Percentiles rank a stretch among this genome's conserved stretches.
Evolutionary conservation across 1,140 invertebrate species (phyloP).

Genomic region (Mactra quadrangularis): DNA sequence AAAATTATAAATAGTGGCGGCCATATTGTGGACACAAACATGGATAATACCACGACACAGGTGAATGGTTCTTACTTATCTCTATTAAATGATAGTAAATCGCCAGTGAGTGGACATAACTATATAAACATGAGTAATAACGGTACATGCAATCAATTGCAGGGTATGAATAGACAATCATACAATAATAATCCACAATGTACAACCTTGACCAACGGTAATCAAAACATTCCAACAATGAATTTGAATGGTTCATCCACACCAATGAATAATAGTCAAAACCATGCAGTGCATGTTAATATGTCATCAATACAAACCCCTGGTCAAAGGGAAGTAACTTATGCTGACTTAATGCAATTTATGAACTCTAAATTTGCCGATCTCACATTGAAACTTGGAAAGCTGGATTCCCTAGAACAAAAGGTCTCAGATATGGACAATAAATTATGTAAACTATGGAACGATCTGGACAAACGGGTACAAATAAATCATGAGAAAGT

Average conservation of each 20-base stretch:
- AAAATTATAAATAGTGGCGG: background rate
- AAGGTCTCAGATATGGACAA: background rate
- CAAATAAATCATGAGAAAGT: background rate
- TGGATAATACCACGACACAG: background rate
- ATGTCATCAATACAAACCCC: background rate
- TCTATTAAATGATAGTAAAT: too few relatives aligned
- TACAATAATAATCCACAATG: too few relatives aligned
- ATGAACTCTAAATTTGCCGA: constrained; percentile 17
- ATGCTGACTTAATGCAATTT: background rate
- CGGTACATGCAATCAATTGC: background rate
- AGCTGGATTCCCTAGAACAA: background rate
- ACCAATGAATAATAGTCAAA: background rate
- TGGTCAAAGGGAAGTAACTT: background rate
- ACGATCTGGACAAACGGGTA: background rate
- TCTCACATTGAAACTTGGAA: background rate
- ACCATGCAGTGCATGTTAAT: background rate
- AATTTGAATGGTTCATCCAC: background rate
- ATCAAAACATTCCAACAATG: background rate
- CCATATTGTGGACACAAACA: too few relatives aligned
- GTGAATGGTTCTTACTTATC: constrained; percentile 1
- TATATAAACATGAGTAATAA: background rate
- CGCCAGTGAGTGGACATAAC: too few relatives aligned
- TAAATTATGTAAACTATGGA: constrained; percentile 21
- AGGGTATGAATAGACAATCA: too few relatives aligned
- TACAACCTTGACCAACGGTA: background rate